Base-by-base conservation (phyloP, 2,888 invertebrate species). In the Lasius fuliginosus region DNA sequence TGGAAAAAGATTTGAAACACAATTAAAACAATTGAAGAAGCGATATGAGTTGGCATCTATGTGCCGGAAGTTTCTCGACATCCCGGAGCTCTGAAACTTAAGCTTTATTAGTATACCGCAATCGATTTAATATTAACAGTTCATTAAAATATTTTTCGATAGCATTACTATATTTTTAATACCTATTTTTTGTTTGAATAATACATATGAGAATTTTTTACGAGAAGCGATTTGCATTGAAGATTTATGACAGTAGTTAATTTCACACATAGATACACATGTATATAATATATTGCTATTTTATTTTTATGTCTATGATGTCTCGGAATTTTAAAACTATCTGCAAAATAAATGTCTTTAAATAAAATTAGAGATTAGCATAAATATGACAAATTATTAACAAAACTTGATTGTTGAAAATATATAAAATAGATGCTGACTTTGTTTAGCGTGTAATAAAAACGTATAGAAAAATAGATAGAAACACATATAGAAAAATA, bases 111-210 rank as follows among this genome's bases (percentile, higher is more conserved):
- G 8, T 1, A 5, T 33, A 33, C 9, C 12, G 6, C 18, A 49
- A 12, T 46, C n/a, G 12, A 69, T 69, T 69, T 33, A 49, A 23
- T 5, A 36, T 73, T 42, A 27, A 74, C 15, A 56, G n/a, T 74
- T 74, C 3, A 74, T 74, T 42, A 27, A 73, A 40, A 15, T 40
- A 18, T 56, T 56, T 71, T 46, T 68, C 9, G 15, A 15, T 5
- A 27, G 15, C 6, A 71, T 40, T 56, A 27, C 36, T 58, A 58
- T 53, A n/a, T 58, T 58, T 73, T 15, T 27, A 46, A 2, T 40
- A 40, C 8, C 40, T 18, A 60, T 74, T 58, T 53, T 49, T 71
- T 23, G 4, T 60, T 42, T 12, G 12, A 11, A 53, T 53, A 2
- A 33, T 74, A 42, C 18, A 6, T 11, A 60, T 53, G n/a, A 53